Evolutionary conservation across 1,140 invertebrate genomes (phyloP).

Genomic region (Neomicropteryx cornuta): DNA sequence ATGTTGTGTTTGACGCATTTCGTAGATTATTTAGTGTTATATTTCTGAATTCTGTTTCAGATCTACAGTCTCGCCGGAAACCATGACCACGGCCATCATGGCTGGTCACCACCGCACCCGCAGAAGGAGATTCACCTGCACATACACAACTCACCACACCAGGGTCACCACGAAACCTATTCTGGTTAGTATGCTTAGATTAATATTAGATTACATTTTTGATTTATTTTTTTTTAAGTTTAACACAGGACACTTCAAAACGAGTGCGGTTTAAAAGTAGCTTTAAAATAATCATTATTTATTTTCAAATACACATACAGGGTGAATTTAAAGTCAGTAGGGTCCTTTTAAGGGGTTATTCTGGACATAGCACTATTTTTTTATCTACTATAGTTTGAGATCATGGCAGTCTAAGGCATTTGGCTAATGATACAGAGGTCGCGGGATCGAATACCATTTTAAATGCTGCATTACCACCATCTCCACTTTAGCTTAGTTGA

Average conservation of each 20-base stretch:
- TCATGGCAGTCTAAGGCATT: too few relatives aligned
- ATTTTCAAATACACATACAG: not conserved
- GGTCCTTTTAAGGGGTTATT: too few relatives aligned
- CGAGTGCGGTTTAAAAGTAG: conserved; percentile 1
- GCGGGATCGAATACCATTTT: too few relatives aligned
- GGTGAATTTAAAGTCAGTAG: too few relatives aligned
- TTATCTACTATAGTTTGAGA: too few relatives aligned
- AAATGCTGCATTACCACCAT: too few relatives aligned
- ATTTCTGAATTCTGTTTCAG: too few relatives aligned
- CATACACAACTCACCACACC: conserved; percentile 26
- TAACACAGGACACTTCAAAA: not conserved
- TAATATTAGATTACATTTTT: not conserved
- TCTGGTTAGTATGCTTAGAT: not conserved
- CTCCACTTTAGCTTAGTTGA: conserved; percentile 3
- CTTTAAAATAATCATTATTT: not conserved
- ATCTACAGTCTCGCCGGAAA: conserved; percentile 23
- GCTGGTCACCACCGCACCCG: conserved; percentile 18
- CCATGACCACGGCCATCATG: conserved; percentile 8
- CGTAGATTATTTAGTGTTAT: too few relatives aligned
- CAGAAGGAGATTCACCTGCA: conserved; percentile 35
- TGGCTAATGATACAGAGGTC: conserved; percentile 11
- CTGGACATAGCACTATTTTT: not conserved
- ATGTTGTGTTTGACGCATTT: too few relatives aligned
- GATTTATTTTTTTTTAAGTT: not conserved
- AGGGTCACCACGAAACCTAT: conserved; percentile 7